A percentile compares a stretch with the other conserved stretches of the same genome.
Conservation (phyloP, 2,888 invertebrate species). For the Rhamphomyia laevipes region DNA sequence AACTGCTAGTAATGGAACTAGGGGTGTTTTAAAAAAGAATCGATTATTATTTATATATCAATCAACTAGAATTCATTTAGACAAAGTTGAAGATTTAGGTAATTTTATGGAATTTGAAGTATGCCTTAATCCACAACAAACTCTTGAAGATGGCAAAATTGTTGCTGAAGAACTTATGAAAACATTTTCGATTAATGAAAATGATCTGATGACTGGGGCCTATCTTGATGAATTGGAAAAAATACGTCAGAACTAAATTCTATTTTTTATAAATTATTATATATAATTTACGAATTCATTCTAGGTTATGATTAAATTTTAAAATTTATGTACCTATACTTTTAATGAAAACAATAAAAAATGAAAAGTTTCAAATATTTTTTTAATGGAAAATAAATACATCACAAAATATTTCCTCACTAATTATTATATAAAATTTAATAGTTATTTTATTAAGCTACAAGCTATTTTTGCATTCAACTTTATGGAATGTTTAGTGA, state of each 20-base stretch:
- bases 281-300: too few relatives aligned
- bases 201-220: slow-evolving; percentile 43
- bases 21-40: slow-evolving; percentile 63
- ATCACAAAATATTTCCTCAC: too few relatives aligned
- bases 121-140: slow-evolving; percentile 41
- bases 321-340: too few relatives aligned
- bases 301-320: too few relatives aligned
- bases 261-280: too few relatives aligned
- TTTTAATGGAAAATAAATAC: too few relatives aligned
- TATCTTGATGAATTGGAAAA: slow-evolving; percentile 42
- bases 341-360: too few relatives aligned
- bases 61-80: slow-evolving; percentile 68
- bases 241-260: not conserved
- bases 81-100: slow-evolving; percentile 59
- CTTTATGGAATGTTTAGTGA: too few relatives aligned
- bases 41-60: slow-evolving; percentile 62
- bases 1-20: slow-evolving; percentile 48
- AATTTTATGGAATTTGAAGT: slow-evolving; percentile 58
- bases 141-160: slow-evolving; percentile 42
- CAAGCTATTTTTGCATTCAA: too few relatives aligned
- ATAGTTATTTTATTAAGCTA: too few relatives aligned
- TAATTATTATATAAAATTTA: too few relatives aligned
- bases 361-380: too few relatives aligned
- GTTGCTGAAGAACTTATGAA: slow-evolving; percentile 45
- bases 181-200: slow-evolving; percentile 38